Base-by-base conservation (phyloP, 2,888 invertebrate species). In the Ditula angustiorana region DNA sequence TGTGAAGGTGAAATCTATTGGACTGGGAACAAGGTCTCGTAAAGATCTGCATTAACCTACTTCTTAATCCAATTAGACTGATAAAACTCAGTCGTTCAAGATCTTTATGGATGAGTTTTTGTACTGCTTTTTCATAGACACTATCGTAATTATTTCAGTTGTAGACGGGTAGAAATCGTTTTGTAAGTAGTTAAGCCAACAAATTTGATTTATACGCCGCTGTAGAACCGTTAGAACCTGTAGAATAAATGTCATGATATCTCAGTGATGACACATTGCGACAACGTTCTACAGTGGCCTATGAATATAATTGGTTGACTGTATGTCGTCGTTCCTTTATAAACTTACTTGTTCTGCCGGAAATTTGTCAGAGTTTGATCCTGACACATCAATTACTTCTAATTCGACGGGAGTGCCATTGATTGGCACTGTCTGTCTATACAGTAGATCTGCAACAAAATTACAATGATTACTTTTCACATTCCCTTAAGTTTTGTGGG, bases 321-420 rank as follows among this genome's bases (percentile, higher is more conserved):
- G n/a, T n/a, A n/a, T n/a, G n/a, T n/a, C n/a, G n/a, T n/a, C n/a
- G n/a, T n/a, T n/a, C n/a, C n/a, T n/a, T n/a, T n/a, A n/a, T n/a
- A n/a, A 67, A 71, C 72, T 82, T 86, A 94, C 94, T 93, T 94
- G 94, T 83, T 94, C 94, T 71, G 93, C 83, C 60, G 94, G 94
- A 74, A 94, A 94, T 85, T 94, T 94, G 84, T 94, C 94, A 69
- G 94, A 93, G 81, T 95, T 95, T 73, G 95, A 94, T 69, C 95
- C 95, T 72, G 96, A 96, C 59, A 96, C 96, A 86, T 96, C 96
- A 68, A 96, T 95, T 68, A 96, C 96, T 89, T 96, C 96, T 67
- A 96, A 94, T 82, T 96, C 96, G 69, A 96, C 90, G 23, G 95
- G 94, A 50, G 95, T 94, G 74, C 95, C 95, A 82, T 96, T 96